Conservation (phyloP, 2,113 vertebrate species). For the Oxyura jamaicensis region DNA sequence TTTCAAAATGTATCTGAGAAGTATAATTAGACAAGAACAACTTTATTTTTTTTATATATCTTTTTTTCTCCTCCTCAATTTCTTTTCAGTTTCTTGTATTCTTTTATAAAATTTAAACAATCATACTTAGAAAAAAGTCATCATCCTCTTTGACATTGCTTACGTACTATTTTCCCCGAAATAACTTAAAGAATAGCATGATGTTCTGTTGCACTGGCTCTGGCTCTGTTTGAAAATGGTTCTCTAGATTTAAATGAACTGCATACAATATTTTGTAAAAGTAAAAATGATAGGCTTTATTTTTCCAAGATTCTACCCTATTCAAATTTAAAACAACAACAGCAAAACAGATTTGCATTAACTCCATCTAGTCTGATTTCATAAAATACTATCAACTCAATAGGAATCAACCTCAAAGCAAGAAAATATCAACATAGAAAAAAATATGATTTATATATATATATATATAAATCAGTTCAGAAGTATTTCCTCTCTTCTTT, state of each 20-base stretch:
- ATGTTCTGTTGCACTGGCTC: rapidly evolving
- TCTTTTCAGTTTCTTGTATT: not conserved
- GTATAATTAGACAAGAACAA: not conserved
- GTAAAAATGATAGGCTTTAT: not conserved
- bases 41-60: not conserved
- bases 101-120: not conserved
- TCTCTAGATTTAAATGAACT: not conserved
- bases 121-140: not conserved
- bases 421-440: not conserved
- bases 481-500: not conserved
- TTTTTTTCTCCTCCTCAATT: not conserved
- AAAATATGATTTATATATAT: not conserved
- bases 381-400: not conserved
- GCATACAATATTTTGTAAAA: not conserved
- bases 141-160: not conserved
- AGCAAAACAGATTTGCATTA: not conserved
- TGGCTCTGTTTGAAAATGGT: not conserved
- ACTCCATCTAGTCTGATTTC: not conserved
- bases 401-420: not conserved
- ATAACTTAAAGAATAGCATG: not conserved
- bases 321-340: not conserved
- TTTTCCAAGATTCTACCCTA: not conserved
- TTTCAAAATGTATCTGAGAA: not conserved
- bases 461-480: not conserved
- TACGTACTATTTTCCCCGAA: not conserved